Conservation (phyloP, 2,888 invertebrate genomes). For the Drosophila ochracea region DNA sequence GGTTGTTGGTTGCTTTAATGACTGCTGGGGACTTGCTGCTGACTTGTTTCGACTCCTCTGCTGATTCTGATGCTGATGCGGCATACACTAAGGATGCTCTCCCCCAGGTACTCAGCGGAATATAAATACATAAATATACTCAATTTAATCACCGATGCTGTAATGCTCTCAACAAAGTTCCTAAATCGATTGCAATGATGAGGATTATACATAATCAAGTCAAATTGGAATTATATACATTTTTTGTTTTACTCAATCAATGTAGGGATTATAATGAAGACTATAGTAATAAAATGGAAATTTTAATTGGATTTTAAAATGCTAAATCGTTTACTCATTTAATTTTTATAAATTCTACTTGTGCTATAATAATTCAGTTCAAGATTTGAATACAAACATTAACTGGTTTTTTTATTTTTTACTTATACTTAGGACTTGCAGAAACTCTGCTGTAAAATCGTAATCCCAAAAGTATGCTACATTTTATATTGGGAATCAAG, state of each 20-base stretch:
- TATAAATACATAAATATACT: constrained; percentile 7
- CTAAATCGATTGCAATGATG: neutral
- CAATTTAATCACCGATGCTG: constrained; percentile 7
- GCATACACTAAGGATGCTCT: constrained; percentile 31
- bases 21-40: constrained; percentile 42
- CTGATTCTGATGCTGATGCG: constrained; percentile 20
- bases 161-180: constrained; percentile 17
- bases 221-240: neutral
- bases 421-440: neutral
- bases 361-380: neutral
- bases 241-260: neutral
- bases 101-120: constrained; percentile 13
- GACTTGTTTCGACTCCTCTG: constrained; percentile 10
- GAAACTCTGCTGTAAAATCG: neutral
- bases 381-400: neutral
- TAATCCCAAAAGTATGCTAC: neutral
- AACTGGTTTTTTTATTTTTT: neutral
- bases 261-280: neutral
- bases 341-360: neutral
- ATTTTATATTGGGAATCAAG: neutral
- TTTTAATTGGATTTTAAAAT: neutral
- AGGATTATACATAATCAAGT: neutral
- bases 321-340: neutral
- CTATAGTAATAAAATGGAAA: neutral
- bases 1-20: constrained; percentile 59